Evolutionary conservation across 2,888 invertebrate species (phyloP), one percentile per base, ranked within the genome.

Genomic region (Stegana nigrithorax): DNA sequence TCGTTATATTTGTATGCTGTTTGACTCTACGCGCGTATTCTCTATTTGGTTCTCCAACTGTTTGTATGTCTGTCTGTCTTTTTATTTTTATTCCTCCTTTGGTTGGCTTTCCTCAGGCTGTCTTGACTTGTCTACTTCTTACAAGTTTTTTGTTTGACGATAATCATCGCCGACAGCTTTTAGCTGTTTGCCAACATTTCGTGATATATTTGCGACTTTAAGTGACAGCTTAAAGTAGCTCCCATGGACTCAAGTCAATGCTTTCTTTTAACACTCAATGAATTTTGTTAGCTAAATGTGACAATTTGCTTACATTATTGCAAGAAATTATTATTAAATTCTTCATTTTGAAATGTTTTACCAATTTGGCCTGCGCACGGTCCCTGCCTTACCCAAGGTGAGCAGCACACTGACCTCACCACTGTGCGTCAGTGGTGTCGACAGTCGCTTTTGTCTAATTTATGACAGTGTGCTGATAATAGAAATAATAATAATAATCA

Each of bases 141-240:
- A n/a, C n/a, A n/a, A n/a, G n/a, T n/a, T 36, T 27, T 39, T 63
- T 77, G 67, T 78, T 76, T 75, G 76, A 76, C 74, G 72, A 74
- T 73, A 75, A 75, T 75, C 78, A 78, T 67, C 66, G 74, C 63
- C 64, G 70, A 63, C 60, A 53, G 42, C 39, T 60, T 26, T 60
- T 63, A 68, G 68, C 66, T 75, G 64, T 75, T 74, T 75, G 70
- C 64, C 62, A 64, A 67, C 61, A 23, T 19, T 21, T 17, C 19
- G n/a, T 55, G 32, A 55, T 36, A 36, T 55, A 19, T 55, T 55
- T 55, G n/a, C 7, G 53, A 6, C 36, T 19, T 55, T 36, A 55
- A 55, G 36, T 55, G 32, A 32, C 32, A 32, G 19, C 36, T 55
- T 55, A 55, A 55, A 55, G 53, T 29, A 21, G 53, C 5, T n/a